A percentile compares a stretch with the other conserved stretches of the same genome.
phyloP scores from a whole-genome alignment of 2,797 vertebrate genomes.

The Rhinella marina region DNA sequence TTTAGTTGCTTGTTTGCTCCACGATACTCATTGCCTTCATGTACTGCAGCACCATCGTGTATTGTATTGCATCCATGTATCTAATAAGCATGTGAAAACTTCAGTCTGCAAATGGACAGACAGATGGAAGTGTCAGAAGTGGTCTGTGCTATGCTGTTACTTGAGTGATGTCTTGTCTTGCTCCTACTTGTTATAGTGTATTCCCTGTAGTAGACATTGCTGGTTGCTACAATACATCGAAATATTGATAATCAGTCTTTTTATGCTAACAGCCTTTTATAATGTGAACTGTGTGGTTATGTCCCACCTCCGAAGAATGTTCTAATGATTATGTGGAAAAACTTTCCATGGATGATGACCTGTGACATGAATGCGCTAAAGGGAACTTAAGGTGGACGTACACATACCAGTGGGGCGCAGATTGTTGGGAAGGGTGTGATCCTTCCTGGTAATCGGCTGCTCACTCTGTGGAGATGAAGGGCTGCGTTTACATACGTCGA shows the following conservation, averaged over 20 bases:
- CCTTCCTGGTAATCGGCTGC: too few species aligned
- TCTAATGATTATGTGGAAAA: neutral
- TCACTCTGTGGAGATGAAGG: too few species aligned
- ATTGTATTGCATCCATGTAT: constrained; percentile 25
- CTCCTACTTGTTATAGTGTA: neutral
- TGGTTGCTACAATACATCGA: neutral
- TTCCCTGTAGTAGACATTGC: neutral
- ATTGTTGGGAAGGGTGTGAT: too few species aligned
- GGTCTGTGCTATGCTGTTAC: neutral
- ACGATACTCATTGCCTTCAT: constrained; percentile 11
- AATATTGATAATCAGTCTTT: too few species aligned
- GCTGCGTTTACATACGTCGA: too few species aligned
- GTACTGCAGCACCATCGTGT: neutral
- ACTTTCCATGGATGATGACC: too few species aligned
- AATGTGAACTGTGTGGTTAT: neutral
- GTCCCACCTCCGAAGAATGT: neutral
- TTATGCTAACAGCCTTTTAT: neutral
- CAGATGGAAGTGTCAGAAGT: neutral
- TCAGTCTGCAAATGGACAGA: constrained; percentile 5
- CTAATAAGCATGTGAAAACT: constrained; percentile 29
- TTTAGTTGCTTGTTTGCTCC: constrained; percentile 13
- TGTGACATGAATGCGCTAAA: too few species aligned
- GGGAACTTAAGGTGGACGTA: too few species aligned
- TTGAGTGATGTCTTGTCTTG: neutral
- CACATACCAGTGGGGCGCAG: too few species aligned